Conservation (phyloP, 2,888 invertebrate genomes). For the Cepaea hortensis region DNA sequence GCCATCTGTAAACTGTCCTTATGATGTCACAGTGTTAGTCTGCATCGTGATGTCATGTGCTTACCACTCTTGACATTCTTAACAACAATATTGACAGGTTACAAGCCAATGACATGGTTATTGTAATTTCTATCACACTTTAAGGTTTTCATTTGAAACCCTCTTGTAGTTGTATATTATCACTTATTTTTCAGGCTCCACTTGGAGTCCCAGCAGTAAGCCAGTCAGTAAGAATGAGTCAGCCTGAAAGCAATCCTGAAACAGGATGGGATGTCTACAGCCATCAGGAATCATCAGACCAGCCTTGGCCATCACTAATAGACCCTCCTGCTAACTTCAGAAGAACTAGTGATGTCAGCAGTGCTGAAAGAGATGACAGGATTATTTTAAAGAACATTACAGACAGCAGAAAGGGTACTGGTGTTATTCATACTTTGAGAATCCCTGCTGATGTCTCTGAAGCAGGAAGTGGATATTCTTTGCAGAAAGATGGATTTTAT, state of each 20-base stretch:
- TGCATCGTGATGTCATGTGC: too few species aligned
- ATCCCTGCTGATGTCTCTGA: not conserved
- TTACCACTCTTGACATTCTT: too few species aligned
- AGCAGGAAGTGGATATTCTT: not conserved
- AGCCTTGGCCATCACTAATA: constrained; percentile 5
- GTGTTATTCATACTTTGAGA: not conserved
- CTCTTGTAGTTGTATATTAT: too few species aligned
- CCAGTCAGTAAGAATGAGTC: constrained; percentile 52
- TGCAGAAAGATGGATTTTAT: constrained; percentile 1
- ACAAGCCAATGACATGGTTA: too few species aligned
- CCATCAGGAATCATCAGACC: constrained; percentile 27
- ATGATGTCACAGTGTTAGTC: too few species aligned
- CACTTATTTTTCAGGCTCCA: constrained; percentile 43
- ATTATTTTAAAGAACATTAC: not conserved
- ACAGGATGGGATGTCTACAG: constrained; percentile 56
- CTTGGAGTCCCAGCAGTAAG: constrained; percentile 48
- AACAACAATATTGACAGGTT: too few species aligned
- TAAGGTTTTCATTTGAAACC: too few species aligned
- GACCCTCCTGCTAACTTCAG: constrained; percentile 36
- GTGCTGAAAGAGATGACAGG: not conserved
- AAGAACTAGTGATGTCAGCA: constrained; percentile 2
- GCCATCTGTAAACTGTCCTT: too few species aligned
- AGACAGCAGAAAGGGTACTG: not conserved
- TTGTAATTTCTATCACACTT: too few species aligned
- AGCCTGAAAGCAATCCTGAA: constrained; percentile 53